phyloP scores from a whole-genome alignment of 1,140 invertebrate species.

The Ostrea edulis region DNA sequence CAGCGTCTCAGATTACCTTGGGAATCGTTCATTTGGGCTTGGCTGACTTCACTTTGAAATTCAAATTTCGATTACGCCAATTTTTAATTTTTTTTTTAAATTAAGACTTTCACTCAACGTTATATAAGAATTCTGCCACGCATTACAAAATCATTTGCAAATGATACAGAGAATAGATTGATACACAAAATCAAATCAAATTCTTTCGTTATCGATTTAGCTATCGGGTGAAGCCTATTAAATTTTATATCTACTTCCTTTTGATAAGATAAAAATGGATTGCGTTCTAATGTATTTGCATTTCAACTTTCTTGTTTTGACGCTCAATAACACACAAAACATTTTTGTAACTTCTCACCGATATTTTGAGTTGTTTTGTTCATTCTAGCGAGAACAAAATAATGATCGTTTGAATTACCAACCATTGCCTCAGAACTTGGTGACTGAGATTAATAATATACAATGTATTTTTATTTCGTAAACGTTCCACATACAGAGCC shows the following conservation, averaged over 20 bases:
- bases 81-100: too few species aligned
- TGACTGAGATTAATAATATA: background rate
- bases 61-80: too few species aligned
- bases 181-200: background rate
- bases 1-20: background rate
- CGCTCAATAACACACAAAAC: background rate
- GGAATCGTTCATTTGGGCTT: too few species aligned
- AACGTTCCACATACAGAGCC: too few species aligned
- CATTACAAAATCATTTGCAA: background rate
- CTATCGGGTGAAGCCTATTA: slow-evolving; percentile 15
- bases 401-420: background rate
- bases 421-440: background rate
- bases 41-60: too few species aligned
- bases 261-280: slow-evolving; percentile 18
- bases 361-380: background rate
- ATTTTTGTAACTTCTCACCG: background rate
- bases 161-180: slow-evolving; percentile 1
- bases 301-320: slow-evolving; percentile 4
- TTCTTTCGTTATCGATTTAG: slow-evolving; percentile 16
- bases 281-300: background rate
- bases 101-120: too few species aligned
- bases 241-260: slow-evolving; percentile 15
- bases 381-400: background rate
- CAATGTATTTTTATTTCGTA: too few species aligned
- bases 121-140: background rate